A percentile compares a stretch with the other conserved stretches of the same genome.
Evolutionary conservation across 2,113 vertebrate species (phyloP).

Genomic region (Esox niger): DNA sequence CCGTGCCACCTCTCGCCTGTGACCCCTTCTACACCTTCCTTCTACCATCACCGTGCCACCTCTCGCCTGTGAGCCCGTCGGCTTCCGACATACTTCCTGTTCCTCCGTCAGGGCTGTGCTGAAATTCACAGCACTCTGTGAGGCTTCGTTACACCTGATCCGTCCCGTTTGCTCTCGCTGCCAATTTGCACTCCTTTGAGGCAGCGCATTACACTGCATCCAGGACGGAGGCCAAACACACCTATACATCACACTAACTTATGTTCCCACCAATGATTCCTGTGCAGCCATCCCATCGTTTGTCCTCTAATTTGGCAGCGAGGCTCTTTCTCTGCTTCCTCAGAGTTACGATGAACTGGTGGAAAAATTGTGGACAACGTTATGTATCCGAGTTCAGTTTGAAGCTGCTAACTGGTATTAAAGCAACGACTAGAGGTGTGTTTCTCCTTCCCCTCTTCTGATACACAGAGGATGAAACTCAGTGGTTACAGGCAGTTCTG

Average conservation of each 20-base stretch:
- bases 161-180: slow-evolving; percentile 43
- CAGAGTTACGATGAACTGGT: too few species aligned
- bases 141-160: slow-evolving; percentile 47
- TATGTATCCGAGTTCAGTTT: too few species aligned
- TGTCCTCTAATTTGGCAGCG: too few species aligned
- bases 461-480: too few species aligned
- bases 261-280: not conserved
- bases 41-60: slow-evolving; percentile 1
- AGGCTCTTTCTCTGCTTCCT: too few species aligned
- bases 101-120: slow-evolving; percentile 50
- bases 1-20: too few species aligned
- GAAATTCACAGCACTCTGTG: slow-evolving; percentile 52
- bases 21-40: not conserved
- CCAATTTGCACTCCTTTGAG: slow-evolving; percentile 18
- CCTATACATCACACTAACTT: not conserved
- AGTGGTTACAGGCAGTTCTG: too few species aligned
- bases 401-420: too few species aligned
- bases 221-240: not conserved
- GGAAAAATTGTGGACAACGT: too few species aligned
- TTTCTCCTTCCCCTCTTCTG: too few species aligned
- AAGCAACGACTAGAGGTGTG: too few species aligned
- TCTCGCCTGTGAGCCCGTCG: slow-evolving; percentile 10
- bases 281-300: not conserved
- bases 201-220: not conserved
- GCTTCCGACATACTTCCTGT: slow-evolving; percentile 57